These are phyloP conservation scores for Tokudaia muenninki DNA, from an alignment of 2,797 vertebrate species.

Conservation along the genomic window DNA sequence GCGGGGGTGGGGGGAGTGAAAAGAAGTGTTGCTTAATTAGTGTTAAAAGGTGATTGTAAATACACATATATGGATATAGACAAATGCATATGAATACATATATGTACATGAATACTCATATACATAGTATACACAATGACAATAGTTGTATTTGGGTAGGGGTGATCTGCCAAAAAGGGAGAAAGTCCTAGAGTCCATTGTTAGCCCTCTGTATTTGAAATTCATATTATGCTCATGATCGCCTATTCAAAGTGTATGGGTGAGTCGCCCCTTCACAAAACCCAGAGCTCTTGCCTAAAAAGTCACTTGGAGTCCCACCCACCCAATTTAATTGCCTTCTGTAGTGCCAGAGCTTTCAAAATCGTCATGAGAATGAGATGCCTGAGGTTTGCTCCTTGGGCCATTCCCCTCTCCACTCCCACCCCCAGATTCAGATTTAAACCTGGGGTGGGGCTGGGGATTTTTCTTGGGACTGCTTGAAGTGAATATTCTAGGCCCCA, in stretches of 20 bases:
- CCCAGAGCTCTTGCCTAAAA: slow-evolving; percentile 10
- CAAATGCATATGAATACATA: not conserved
- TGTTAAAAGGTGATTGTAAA: not conserved
- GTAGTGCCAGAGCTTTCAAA: not conserved
- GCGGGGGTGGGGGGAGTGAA: not conserved
- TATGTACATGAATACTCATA: not conserved
- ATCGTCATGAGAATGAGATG: not conserved
- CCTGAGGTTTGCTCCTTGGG: not conserved
- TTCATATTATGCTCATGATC: not conserved
- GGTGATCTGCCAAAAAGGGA: not conserved
- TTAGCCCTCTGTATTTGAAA: slow-evolving; percentile 37
- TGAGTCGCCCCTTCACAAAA: not conserved
- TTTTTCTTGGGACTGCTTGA: not conserved
- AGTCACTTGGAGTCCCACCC: not conserved
- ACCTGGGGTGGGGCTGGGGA: not conserved
- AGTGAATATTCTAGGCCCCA: not conserved
- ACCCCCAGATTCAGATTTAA: slow-evolving; percentile 22
- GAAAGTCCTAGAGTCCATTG: slow-evolving; percentile 28
- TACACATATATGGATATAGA: not conserved
- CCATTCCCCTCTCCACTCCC: not conserved
- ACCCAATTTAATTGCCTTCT: not conserved
- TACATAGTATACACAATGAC: not conserved
- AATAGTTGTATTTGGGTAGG: not conserved
- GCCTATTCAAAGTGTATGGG: slow-evolving; percentile 15
- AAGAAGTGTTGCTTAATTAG: not conserved